These are phyloP conservation scores for Octodonta nipae DNA, from an alignment of 2,888 invertebrate genomes.

Conservation along the genomic window DNA sequence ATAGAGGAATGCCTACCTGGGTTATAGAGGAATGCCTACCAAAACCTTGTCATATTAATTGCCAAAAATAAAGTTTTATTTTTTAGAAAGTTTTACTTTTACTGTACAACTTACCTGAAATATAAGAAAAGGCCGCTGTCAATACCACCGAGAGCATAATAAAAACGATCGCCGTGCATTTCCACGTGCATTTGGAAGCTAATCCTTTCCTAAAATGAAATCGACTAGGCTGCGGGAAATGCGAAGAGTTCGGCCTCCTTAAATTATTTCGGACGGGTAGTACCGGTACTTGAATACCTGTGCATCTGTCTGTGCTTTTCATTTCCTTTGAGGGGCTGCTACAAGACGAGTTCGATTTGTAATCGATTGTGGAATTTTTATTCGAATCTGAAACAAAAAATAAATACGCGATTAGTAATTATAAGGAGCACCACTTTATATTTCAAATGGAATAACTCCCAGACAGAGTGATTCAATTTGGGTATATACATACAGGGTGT, in stretches of 20 bases:
- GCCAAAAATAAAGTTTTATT: too few relatives aligned
- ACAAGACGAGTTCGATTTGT: slow-evolving; percentile 71
- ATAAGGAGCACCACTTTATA: too few relatives aligned
- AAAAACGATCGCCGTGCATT: slow-evolving; percentile 79
- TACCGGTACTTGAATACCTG: slow-evolving; percentile 45
- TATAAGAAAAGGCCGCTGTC: slow-evolving; percentile 70
- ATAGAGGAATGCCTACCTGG: too few relatives aligned
- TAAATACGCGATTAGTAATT: background rate
- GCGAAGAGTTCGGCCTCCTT: slow-evolving; percentile 52
- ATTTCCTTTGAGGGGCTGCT: slow-evolving; percentile 70
- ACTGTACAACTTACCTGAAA: slow-evolving; percentile 84
- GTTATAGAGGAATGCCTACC: too few relatives aligned
- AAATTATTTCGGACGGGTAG: slow-evolving; percentile 63
- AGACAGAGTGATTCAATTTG: too few relatives aligned
- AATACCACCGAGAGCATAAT: slow-evolving; percentile 72
- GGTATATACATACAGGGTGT: too few relatives aligned
- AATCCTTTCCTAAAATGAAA: slow-evolving; percentile 81
- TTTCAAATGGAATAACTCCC: too few relatives aligned
- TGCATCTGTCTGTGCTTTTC: slow-evolving; percentile 1
- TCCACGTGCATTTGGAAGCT: slow-evolving; percentile 80
- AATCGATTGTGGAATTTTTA: slow-evolving; percentile 69
- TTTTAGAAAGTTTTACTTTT: too few relatives aligned
- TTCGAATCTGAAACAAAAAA: slow-evolving; percentile 56
- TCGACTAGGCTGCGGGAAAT: slow-evolving; percentile 60
- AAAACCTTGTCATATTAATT: too few relatives aligned